Evolutionary conservation across 2,797 vertebrate species (phyloP), one percentile per base, ranked within the genome.

Genomic region (Somateria mollissima): DNA sequence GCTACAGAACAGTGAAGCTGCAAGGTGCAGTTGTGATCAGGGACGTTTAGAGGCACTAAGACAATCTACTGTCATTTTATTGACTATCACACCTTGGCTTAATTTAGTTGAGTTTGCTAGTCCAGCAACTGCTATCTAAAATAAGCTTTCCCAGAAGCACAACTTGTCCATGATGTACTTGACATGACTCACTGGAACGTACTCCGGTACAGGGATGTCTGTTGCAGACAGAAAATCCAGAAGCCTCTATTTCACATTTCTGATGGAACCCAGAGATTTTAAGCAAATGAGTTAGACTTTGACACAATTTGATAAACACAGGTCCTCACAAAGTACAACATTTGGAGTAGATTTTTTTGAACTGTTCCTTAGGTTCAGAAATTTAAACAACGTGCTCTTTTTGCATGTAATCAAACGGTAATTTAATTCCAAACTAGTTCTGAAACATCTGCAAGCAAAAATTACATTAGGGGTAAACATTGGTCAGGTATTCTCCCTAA

Each of bases 361-460:
- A 8, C 43, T 27, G 20, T 36, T 87, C 43, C 62, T 72, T 53
- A 47, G 34, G 39, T 56, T 89, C 14, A 84, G 74, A 86, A 75
- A 58, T 28, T 34, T 69, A 81, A 88, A 37, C 13, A 65, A 39
- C 21, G 28, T 32, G 37, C 6, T 43, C 51, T 78, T 77, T 84
- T 53, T 32, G 54, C 21, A 71, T 37, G 54, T 36, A 76, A 72
- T 34, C 34, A 64, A 83, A 75, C 10, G 3, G 21, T 43, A 69
- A 72, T 73, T 92, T 86, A 79, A 92, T 83, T 67, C 47, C 64
- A 86, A 60, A 64, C 32, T 64, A 82, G 75, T 34, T 73, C 56
- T 41, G n/a, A 77, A 81, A 61, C 57, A 54, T 27, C 41, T 75
- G 32, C 25, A n/a, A 80, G 36, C 28, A 90, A 36, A 73, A 91